These are phyloP conservation scores for Eurystomus glaucurus DNA, from an alignment of 2,797 vertebrate genomes.

Conservation along the genomic window DNA sequence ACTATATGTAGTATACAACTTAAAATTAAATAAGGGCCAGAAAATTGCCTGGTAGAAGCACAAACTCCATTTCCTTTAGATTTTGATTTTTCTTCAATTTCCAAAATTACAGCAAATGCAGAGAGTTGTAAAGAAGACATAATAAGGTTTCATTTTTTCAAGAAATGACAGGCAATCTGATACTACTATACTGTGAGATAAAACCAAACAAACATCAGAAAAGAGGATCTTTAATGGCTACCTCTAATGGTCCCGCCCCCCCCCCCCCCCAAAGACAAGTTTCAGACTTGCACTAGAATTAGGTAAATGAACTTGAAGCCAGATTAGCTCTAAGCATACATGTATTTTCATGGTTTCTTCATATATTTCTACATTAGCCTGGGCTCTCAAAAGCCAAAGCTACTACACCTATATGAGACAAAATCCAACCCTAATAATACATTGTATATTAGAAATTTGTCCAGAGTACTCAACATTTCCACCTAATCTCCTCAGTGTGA, in stretches of 20 bases:
- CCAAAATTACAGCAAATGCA: neutral
- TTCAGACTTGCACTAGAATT: neutral
- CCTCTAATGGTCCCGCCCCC: neutral
- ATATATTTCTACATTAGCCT: neutral
- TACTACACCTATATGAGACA: neutral
- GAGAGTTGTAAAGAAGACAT: neutral
- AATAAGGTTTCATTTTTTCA: neutral
- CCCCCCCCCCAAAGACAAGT: accelerated
- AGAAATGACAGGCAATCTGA: neutral
- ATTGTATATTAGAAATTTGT: neutral
- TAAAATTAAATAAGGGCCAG: neutral
- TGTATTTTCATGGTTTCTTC: neutral
- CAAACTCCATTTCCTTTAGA: neutral
- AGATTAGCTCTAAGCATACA: neutral
- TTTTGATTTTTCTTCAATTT: neutral
- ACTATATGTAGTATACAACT: neutral
- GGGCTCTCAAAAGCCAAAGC: neutral
- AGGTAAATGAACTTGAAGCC: neutral
- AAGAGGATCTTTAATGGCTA: neutral
- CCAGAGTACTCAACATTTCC: neutral
- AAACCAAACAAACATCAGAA: neutral
- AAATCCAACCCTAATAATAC: neutral
- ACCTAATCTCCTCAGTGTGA: neutral
- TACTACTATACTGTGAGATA: neutral
- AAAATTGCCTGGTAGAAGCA: neutral